phyloP scores from a whole-genome alignment of 2,113 vertebrate species.

The Picathartes gymnocephalus region DNA sequence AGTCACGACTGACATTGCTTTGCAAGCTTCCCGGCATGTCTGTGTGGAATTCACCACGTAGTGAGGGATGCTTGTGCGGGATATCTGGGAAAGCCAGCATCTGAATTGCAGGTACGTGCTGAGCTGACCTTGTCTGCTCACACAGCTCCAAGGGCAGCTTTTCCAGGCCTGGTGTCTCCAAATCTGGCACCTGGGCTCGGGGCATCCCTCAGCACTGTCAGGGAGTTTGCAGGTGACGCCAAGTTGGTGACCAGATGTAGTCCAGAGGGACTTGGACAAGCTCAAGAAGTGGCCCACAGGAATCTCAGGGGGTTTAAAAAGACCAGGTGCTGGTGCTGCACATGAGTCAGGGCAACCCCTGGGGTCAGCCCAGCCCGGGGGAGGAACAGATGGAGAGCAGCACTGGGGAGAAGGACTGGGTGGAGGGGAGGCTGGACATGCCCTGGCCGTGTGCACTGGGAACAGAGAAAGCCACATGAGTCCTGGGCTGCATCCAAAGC shows the following conservation, averaged over 20 bases:
- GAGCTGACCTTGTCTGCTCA: background rate
- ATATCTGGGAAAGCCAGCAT: background rate
- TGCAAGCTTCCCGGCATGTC: background rate
- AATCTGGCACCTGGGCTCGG: background rate
- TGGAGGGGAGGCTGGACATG: background rate
- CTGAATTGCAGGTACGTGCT: accelerated
- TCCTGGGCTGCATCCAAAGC: background rate
- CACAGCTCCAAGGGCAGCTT: accelerated
- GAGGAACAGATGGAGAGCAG: background rate
- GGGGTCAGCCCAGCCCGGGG: background rate
- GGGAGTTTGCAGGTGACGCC: background rate
- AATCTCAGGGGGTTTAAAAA: no score
- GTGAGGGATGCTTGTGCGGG: background rate
- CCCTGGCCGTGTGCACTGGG: background rate
- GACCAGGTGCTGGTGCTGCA: background rate
- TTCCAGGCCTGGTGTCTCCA: background rate
- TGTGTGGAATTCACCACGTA: background rate
- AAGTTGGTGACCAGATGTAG: no score
- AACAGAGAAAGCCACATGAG: background rate
- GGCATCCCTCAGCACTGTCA: background rate
- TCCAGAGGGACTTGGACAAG: background rate
- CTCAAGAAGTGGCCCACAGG: background rate
- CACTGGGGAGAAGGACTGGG: background rate
- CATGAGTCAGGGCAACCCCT: background rate
- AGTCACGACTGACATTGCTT: background rate